Percentiles rank a stretch among this genome's conserved stretches.
phyloP scores from a whole-genome alignment of 2,888 invertebrate genomes.

The Nomada fabriciana region DNA sequence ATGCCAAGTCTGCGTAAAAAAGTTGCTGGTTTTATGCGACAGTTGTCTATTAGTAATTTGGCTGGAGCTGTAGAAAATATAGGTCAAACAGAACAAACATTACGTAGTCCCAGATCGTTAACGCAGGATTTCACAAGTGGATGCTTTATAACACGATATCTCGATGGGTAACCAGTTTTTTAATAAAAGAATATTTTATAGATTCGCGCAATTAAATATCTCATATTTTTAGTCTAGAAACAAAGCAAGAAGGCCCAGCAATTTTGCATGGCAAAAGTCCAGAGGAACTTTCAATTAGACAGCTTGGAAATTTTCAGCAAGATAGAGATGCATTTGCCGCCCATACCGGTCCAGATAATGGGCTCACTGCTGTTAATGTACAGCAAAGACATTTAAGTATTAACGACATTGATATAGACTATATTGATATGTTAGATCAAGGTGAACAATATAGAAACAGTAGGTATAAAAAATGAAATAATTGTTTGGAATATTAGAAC shows the following conservation, averaged over 20 bases:
- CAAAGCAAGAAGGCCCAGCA: constrained; percentile 85
- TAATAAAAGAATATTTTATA: background rate
- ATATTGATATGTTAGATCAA: constrained; percentile 87
- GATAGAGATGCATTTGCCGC: constrained; percentile 88
- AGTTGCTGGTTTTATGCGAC: constrained; percentile 90
- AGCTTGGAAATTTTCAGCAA: constrained; percentile 85
- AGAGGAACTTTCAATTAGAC: constrained; percentile 89
- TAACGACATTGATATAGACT: constrained; percentile 89
- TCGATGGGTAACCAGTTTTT: constrained; percentile 87
- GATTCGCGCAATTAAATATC: constrained; percentile 1
- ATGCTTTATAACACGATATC: constrained; percentile 89
- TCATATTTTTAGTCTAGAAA: constrained; percentile 78
- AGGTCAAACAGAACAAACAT: constrained; percentile 83
- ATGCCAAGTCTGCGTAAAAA: constrained; percentile 90
- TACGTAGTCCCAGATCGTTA: constrained; percentile 86
- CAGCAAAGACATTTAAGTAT: constrained; percentile 88
- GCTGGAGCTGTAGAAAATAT: constrained; percentile 80
- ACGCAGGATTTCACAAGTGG: constrained; percentile 84
- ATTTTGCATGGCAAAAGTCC: constrained; percentile 90
- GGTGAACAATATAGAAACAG: constrained; percentile 78
- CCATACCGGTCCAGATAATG: constrained; percentile 93
- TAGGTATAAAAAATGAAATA: constrained; percentile 55
- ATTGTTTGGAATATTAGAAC: background rate
- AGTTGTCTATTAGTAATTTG: constrained; percentile 87
- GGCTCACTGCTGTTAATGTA: constrained; percentile 90